Conservation (phyloP, 1,140 invertebrate genomes). For the Formica exsecta region DNA sequence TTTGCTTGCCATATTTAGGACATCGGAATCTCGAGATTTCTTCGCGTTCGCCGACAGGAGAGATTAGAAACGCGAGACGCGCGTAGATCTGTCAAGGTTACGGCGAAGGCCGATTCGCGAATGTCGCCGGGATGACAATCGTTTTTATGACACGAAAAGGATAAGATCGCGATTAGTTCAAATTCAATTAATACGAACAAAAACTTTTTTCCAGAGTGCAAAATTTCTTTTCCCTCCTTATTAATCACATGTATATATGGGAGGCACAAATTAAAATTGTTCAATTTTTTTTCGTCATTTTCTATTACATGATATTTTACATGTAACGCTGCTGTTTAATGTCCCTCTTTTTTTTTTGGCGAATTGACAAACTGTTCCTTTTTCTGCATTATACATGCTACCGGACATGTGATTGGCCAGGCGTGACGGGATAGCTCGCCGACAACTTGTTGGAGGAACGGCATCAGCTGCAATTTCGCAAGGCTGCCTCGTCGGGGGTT, state of each 20-base stretch:
- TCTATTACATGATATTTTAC: not conserved
- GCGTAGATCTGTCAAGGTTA: conserved; percentile 14
- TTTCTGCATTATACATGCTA: conserved; percentile 9
- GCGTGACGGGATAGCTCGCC: conserved; percentile 46
- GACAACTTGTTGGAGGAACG: conserved; percentile 62
- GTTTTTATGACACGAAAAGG: not conserved
- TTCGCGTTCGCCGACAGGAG: not conserved
- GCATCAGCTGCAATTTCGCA: conserved; percentile 66
- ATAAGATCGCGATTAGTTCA: conserved; percentile 1
- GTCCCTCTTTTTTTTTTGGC: not conserved
- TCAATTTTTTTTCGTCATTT: not conserved
- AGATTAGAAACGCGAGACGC: conserved; percentile 21
- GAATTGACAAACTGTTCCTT: not conserved
- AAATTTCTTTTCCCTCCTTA: not conserved
- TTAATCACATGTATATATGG: not conserved
- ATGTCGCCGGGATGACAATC: not conserved
- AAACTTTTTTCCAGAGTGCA: not conserved
- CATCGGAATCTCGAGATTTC: not conserved
- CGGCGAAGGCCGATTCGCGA: not conserved
- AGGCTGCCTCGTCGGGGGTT: conserved; percentile 50
- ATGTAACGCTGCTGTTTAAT: not conserved
- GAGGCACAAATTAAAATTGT: not conserved
- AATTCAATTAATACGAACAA: conserved; percentile 9
- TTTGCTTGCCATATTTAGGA: not conserved
- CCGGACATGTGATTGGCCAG: conserved; percentile 32